Conservation (phyloP, 1,140 invertebrate genomes). For the Neomicropteryx cornuta region DNA sequence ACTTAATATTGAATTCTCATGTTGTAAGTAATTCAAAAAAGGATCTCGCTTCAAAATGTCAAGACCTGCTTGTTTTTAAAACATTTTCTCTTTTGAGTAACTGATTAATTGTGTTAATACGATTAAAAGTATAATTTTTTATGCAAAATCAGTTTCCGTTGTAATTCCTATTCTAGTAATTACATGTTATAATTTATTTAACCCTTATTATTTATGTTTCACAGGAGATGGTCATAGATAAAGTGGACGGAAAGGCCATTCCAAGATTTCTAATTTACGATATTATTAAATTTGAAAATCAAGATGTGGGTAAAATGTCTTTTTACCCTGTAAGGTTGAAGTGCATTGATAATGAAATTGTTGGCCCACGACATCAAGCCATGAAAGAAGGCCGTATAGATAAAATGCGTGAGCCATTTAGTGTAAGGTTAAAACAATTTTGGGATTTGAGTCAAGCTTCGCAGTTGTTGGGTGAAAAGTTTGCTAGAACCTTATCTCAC, state of each 20-base stretch:
- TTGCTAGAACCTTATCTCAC: constrained; percentile 74
- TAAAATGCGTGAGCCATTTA: constrained; percentile 73
- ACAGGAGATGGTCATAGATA: constrained; percentile 95
- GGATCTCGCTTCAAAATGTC: too few species aligned
- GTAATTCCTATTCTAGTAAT: too few species aligned
- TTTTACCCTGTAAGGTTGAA: constrained; percentile 66
- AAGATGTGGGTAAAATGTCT: constrained; percentile 63
- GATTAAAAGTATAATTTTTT: too few species aligned
- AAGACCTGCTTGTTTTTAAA: too few species aligned
- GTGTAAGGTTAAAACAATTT: constrained; percentile 80
- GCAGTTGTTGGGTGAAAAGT: constrained; percentile 74
- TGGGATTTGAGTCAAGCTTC: constrained; percentile 63
- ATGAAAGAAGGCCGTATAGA: constrained; percentile 65
- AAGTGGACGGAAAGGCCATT: constrained; percentile 56
- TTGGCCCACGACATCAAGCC: constrained; percentile 49
- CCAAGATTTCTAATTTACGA: constrained; percentile 95
- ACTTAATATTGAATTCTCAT: too few species aligned
- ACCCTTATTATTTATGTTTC: too few species aligned
- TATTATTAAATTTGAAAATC: constrained; percentile 72
- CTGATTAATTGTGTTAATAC: too few species aligned
- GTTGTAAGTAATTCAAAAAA: too few species aligned
- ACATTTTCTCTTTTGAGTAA: too few species aligned
- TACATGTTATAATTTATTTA: too few species aligned
- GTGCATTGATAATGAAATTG: constrained; percentile 65
- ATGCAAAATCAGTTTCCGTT: too few species aligned